These are phyloP conservation scores for Antedon mediterranea DNA, from an alignment of 53 echinoderm and acorn worm species.

Conservation along the genomic window DNA sequence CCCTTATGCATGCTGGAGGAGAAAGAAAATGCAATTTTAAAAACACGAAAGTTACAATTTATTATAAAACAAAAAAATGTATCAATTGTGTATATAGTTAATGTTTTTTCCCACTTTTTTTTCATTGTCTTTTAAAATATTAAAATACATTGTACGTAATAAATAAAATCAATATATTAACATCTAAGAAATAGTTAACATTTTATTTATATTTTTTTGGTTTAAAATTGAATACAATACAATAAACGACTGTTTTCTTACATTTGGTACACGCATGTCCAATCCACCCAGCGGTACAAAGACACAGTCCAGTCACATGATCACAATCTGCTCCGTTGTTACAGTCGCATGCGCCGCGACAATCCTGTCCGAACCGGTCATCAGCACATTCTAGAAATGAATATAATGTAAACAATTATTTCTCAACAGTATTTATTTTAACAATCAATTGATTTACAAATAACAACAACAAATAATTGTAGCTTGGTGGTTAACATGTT, in stretches of 20 bases:
- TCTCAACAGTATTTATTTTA: no score
- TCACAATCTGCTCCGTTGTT: constrained; percentile 55
- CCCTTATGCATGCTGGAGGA: no score
- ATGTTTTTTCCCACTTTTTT: no score
- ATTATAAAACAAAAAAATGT: no score
- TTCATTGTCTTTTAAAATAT: not conserved
- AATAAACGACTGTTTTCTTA: constrained; percentile 23
- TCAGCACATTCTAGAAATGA: constrained; percentile 25
- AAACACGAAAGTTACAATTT: no score
- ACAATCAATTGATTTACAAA: no score
- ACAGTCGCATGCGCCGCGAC: constrained; percentile 43
- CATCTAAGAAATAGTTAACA: not conserved
- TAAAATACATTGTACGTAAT: no score
- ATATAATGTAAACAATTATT: not conserved
- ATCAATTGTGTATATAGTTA: no score
- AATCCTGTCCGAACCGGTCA: constrained; percentile 48
- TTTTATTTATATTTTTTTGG: not conserved
- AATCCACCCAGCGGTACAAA: constrained; percentile 52
- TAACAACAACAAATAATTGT: no score
- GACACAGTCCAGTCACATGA: constrained; percentile 63
- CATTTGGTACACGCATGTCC: constrained; percentile 49
- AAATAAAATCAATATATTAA: no score
- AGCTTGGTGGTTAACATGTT: no score
- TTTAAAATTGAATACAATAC: not conserved
- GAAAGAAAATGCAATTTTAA: no score